phyloP scores from a whole-genome alignment of 2,888 invertebrate genomes.

The Heliconius sara region DNA sequence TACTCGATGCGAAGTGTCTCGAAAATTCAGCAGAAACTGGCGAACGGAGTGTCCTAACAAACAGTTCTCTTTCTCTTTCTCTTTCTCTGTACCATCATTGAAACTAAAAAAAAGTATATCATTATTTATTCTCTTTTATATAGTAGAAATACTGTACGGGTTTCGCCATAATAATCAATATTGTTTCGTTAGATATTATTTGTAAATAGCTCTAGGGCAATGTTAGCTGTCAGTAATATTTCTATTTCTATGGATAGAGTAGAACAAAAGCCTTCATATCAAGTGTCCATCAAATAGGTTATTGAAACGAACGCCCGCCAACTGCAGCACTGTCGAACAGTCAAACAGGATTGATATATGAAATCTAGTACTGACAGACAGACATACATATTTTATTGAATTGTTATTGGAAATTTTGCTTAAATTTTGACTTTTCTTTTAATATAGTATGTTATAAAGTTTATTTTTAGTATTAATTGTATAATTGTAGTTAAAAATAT shows the following conservation, averaged over 20 bases:
- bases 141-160: neutral
- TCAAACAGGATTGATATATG: constrained; percentile 46
- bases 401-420: constrained; percentile 2
- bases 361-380: constrained; percentile 24
- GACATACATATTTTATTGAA: constrained; percentile 27
- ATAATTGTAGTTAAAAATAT: no score
- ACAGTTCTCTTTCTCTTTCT: no score
- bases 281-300: constrained; percentile 43
- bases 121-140: neutral
- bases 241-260: constrained; percentile 19
- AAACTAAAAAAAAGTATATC: neutral
- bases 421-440: neutral
- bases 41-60: neutral
- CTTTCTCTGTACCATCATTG: no score
- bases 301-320: constrained; percentile 40
- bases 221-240: constrained; percentile 23
- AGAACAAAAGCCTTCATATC: constrained; percentile 40
- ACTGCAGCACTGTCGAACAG: constrained; percentile 43
- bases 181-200: constrained; percentile 14
- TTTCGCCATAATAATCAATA: constrained; percentile 6
- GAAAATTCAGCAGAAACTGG: neutral
- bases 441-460: neutral
- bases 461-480: no score
- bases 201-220: constrained; percentile 7
- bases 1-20: neutral